phyloP scores from a whole-genome alignment of 2,888 invertebrate genomes.

The Drosophila neonasuta region DNA sequence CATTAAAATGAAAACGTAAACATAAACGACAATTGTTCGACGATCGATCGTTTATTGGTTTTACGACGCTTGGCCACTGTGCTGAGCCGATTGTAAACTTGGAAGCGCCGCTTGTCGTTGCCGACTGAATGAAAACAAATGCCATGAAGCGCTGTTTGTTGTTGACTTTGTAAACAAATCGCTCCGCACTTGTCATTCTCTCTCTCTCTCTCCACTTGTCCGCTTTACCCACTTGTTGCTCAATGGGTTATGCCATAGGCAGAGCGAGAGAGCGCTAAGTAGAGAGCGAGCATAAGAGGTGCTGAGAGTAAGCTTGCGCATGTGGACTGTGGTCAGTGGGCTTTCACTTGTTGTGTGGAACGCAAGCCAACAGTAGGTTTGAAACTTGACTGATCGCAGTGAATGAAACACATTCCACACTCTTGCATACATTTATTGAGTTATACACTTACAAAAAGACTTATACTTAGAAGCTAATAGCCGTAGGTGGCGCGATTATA shows the following conservation, averaged over 20 bases:
- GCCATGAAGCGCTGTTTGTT: slow-evolving; percentile 31
- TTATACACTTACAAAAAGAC: background rate
- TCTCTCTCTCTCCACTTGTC: slow-evolving; percentile 5
- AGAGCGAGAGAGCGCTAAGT: slow-evolving; percentile 9
- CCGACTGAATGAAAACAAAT: slow-evolving; percentile 58
- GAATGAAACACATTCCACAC: slow-evolving; percentile 5
- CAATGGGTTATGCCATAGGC: slow-evolving; percentile 15
- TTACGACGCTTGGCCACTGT: slow-evolving; percentile 24
- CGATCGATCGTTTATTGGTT: slow-evolving; percentile 29
- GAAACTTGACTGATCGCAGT: slow-evolving; percentile 22
- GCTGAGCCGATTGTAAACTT: slow-evolving; percentile 37
- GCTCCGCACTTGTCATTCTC: slow-evolving; percentile 13
- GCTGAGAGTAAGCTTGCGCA: slow-evolving; percentile 11
- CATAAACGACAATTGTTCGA: slow-evolving; percentile 20
- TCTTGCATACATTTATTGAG: slow-evolving; percentile 5
- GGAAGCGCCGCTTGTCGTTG: slow-evolving; percentile 56
- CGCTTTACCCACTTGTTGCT: background rate
- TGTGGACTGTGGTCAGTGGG: slow-evolving; percentile 53
- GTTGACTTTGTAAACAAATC: slow-evolving; percentile 66
- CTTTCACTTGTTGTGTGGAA: slow-evolving; percentile 56
- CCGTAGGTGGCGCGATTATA: slow-evolving; percentile 66
- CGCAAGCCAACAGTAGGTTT: slow-evolving; percentile 49
- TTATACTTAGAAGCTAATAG: slow-evolving; percentile 31
- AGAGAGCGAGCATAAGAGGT: background rate
- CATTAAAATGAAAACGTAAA: slow-evolving; percentile 14